phyloP scores from a whole-genome alignment of 2,888 invertebrate species.

The Bellardia pandia region DNA sequence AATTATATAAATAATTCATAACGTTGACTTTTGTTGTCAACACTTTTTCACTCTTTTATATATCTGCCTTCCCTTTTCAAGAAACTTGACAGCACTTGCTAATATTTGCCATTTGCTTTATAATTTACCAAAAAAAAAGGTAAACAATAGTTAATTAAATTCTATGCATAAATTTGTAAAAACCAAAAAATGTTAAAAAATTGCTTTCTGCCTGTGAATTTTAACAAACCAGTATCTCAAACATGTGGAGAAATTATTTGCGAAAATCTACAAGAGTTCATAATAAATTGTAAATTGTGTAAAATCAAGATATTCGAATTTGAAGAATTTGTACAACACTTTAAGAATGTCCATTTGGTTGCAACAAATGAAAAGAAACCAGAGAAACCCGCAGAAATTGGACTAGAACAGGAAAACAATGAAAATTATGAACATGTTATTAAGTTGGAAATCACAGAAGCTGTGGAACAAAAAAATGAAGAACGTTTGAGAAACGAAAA shows the following conservation, averaged over 20 bases:
- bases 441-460: conserved; percentile 41
- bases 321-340: conserved; percentile 67
- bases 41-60: background rate
- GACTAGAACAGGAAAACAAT: background rate
- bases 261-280: conserved; percentile 56
- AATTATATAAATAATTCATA: no score
- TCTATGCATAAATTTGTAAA: background rate
- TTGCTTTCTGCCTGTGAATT: conserved; percentile 63
- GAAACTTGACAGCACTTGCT: conserved; percentile 1
- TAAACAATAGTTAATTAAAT: conserved; percentile 28
- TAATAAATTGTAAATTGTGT: conserved; percentile 63
- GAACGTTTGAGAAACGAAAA: conserved; percentile 11
- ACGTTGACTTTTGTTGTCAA: no score
- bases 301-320: conserved; percentile 70
- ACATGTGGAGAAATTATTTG: conserved; percentile 68
- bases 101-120: no score
- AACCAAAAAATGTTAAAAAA: conserved; percentile 63
- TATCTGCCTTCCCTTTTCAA: background rate
- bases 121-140: conserved; percentile 2
- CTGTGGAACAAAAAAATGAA: background rate
- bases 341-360: conserved; percentile 67
- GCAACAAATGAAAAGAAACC: background rate
- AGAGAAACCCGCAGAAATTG: background rate
- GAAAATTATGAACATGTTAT: conserved; percentile 22
- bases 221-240: conserved; percentile 38